Conservation (phyloP, 2,113 vertebrate genomes). For the Muscicapa adusta region DNA sequence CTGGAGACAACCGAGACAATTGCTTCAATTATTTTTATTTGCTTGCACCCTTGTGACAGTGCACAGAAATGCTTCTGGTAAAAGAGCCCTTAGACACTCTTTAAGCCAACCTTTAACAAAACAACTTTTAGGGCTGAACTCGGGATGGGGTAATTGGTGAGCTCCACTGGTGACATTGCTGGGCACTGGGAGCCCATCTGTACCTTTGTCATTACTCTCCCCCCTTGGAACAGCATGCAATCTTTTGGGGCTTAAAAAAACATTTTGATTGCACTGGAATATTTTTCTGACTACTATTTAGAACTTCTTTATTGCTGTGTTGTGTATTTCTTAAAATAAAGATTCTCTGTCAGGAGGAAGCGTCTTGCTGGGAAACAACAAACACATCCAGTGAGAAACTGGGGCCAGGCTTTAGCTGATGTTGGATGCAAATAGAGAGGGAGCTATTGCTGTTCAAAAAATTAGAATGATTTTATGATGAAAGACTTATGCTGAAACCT, state of each 20-base stretch:
- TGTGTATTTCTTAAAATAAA: slow-evolving; percentile 55
- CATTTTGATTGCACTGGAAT: slow-evolving; percentile 1
- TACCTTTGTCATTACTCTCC: not conserved
- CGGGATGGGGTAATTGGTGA: not conserved
- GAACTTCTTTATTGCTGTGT: slow-evolving; percentile 43
- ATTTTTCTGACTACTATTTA: slow-evolving; percentile 5
- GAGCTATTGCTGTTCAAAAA: slow-evolving; percentile 19
- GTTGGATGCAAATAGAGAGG: not conserved
- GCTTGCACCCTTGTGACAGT: slow-evolving; percentile 40
- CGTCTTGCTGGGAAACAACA: slow-evolving; percentile 2
- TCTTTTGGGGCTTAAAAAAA: slow-evolving; percentile 12
- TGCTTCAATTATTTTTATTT: slow-evolving; percentile 63
- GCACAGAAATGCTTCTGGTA: slow-evolving; percentile 21
- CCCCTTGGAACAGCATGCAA: not conserved
- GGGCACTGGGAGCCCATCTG: not conserved
- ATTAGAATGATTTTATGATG: not conserved
- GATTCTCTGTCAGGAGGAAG: slow-evolving; percentile 8
- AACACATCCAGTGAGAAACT: slow-evolving; percentile 3
- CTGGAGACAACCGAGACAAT: slow-evolving; percentile 65
- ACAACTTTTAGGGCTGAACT: not conserved
- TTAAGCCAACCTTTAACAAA: not conserved
- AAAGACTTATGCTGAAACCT: slow-evolving; percentile 11
- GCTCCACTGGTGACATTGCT: not conserved
- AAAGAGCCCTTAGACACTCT: not conserved
- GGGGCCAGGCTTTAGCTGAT: not conserved